Evolutionary conservation across 92 coral and sea anemone species (phyloP), one percentile per base, ranked within the genome.

Genomic region (Epizoanthus illoricatus): DNA sequence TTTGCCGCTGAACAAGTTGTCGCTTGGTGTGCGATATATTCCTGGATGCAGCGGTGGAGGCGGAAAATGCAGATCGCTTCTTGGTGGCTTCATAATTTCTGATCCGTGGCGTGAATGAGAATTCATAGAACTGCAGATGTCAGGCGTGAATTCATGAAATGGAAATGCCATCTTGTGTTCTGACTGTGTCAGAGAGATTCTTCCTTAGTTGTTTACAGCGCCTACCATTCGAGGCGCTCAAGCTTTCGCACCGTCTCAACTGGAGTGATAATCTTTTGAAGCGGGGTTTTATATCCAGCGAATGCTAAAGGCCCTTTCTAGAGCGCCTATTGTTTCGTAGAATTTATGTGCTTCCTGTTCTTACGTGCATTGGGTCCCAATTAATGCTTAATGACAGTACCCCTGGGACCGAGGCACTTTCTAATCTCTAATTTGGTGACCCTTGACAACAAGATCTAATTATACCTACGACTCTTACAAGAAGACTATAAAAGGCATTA

Each of bases 301-400:
- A 88, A 83, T 80, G 84, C 87, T 89, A 90, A 84, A 89, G 92
- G 81, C 88, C 83, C 90, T 89, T 92, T 92, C 88, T 88, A 85
- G 97, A 80, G 90, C 52, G 75, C 79, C 97, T 89, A 93, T 93
- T 93, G 97, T 93, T 84, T 85, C 87, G 80, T 62, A 86, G 92
- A 93, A 93, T 93, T 93, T 89, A 93, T 93, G 94, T 92, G 89
- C 90, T 93, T 93, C 97, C 97, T 93, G 97, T 91, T 84, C 65
- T 91, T 92, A 88, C 97, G 97, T 93, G 93, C 94, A 88, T 92
- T 86, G 80, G 91, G 88, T 92, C 92, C 86, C 97, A 93, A 93
- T 93, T 93, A 93, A 88, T 90, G 87, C 87, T 93, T 93, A 91
- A 93, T 88, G 97, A 91, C 97, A 83, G 70, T 91, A 94, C 97